Evolutionary conservation across 2,888 invertebrate species (phyloP).

Genomic region (Ecdyonurus torrentis): DNA sequence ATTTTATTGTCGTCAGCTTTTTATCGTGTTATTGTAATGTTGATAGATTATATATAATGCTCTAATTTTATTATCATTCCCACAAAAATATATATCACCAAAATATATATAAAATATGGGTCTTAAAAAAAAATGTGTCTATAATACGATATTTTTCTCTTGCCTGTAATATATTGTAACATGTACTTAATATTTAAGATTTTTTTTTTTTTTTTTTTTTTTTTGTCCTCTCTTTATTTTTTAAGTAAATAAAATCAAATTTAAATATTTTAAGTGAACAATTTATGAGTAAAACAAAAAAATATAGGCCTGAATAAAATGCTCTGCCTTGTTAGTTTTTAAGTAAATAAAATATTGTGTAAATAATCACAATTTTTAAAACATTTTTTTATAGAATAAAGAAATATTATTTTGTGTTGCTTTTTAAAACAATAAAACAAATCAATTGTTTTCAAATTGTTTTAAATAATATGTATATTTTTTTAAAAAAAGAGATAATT

Average conservation of each 20-base stretch:
- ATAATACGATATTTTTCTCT: neutral
- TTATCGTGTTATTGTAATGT: too few species aligned
- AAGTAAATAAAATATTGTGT: neutral
- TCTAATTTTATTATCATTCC: too few species aligned
- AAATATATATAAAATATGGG: too few species aligned
- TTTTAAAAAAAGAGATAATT: too few species aligned
- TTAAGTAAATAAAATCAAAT: neutral
- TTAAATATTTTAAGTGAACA: neutral
- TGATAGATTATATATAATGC: too few species aligned
- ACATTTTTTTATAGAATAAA: neutral
- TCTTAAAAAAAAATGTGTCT: too few species aligned
- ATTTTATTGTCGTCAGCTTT: too few species aligned
- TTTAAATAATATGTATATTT: neutral
- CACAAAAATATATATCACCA: too few species aligned
- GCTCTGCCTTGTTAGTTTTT: neutral
- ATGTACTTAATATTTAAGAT: neutral
- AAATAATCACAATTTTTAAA: neutral
- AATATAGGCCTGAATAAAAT: neutral
- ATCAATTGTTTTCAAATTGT: neutral
- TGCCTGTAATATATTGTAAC: neutral
- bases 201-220: too few species aligned
- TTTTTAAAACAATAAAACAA: too few species aligned
- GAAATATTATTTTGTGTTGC: neutral
- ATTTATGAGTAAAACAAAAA: too few species aligned
- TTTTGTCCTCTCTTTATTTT: too few species aligned